Evolutionary conservation across 2,113 vertebrate genomes (phyloP).

Genomic region (Protobothrops mucrosquamatus): DNA sequence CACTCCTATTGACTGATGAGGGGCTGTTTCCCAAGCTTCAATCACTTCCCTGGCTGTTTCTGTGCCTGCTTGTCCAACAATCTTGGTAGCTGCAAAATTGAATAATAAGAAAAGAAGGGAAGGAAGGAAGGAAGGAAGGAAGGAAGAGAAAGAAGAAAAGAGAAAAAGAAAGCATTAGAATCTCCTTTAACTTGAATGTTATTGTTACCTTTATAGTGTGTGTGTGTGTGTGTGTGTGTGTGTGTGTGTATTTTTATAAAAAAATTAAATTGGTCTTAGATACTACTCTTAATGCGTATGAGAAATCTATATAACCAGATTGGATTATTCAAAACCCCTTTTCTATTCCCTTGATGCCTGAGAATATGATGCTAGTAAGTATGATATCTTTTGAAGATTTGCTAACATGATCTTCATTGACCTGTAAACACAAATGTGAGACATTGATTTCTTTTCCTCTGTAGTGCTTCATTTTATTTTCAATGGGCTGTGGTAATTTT

Average conservation of each 20-base stretch:
- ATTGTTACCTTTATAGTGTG: neutral
- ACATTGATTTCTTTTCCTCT: neutral
- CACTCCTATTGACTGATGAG: neutral
- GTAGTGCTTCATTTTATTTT: neutral
- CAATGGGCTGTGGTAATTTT: neutral
- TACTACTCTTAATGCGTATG: neutral
- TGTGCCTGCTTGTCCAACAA: neutral
- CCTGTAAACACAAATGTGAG: neutral
- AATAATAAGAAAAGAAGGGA: neutral
- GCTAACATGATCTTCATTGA: neutral
- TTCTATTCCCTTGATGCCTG: neutral
- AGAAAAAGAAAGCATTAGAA: neutral
- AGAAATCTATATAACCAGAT: neutral
- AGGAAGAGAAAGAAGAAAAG: neutral
- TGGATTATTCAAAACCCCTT: neutral
- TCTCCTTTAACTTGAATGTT: neutral
- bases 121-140: no score
- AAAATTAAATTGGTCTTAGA: neutral
- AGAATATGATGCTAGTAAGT: neutral
- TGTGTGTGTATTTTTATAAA: neutral
- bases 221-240: neutral
- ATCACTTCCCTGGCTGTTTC: neutral
- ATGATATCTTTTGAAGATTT: neutral
- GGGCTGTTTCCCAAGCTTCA: neutral
- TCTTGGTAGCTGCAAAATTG: neutral